Conservation (phyloP, 2,888 invertebrate species). For the Elegia similella region DNA sequence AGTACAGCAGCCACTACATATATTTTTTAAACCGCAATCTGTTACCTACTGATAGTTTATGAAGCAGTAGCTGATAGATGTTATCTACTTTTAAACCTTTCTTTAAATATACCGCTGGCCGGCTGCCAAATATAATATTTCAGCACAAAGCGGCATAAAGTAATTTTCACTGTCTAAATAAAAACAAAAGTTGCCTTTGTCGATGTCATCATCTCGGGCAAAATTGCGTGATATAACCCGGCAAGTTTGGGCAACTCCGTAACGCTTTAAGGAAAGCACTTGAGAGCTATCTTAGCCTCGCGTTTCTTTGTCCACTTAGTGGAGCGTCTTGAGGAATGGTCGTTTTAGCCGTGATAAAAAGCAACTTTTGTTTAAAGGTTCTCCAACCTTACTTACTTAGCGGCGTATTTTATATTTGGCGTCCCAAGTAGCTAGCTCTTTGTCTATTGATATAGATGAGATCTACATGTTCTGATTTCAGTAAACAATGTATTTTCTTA, state of each 20-base stretch:
- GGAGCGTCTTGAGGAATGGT: conserved; percentile 47
- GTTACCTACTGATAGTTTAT: too few relatives aligned
- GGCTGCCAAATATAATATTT: conserved; percentile 7
- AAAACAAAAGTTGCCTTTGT: conserved; percentile 8
- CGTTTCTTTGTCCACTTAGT: conserved; percentile 55
- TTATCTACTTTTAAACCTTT: background rate
- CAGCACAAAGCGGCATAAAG: conserved; percentile 5
- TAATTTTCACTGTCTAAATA: conserved; percentile 16
- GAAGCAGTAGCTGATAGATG: too few relatives aligned
- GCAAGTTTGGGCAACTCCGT: conserved; percentile 37
- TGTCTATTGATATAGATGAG: too few relatives aligned
- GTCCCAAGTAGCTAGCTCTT: too few relatives aligned
- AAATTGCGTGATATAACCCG: conserved; percentile 27
- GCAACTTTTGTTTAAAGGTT: conserved; percentile 65
- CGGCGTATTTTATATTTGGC: too few relatives aligned
- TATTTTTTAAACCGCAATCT: too few relatives aligned
- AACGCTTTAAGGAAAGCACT: conserved; percentile 42
- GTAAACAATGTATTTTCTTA: too few relatives aligned
- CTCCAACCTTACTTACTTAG: conserved; percentile 44
- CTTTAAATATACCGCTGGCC: background rate
- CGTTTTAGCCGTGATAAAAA: conserved; percentile 61
- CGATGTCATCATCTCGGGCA: conserved; percentile 8
- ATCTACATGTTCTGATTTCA: too few relatives aligned
- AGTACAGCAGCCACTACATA: too few relatives aligned
- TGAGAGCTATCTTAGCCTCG: conserved; percentile 41